Conservation (phyloP, 2,888 invertebrate genomes). For the Stratiomys singularior region DNA sequence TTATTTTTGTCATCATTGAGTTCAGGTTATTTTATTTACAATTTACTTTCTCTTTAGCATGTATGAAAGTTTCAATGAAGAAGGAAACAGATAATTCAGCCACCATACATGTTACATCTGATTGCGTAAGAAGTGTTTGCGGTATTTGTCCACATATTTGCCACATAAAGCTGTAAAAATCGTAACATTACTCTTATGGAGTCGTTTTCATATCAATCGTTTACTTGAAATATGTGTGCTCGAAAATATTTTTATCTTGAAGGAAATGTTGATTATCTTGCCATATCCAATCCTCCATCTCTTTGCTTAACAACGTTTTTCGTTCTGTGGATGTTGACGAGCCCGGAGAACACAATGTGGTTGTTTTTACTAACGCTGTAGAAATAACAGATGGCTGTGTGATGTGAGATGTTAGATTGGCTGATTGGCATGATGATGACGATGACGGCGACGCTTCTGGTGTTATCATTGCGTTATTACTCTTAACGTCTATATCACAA, state of each 20-base stretch:
- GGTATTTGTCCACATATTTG: constrained; percentile 95
- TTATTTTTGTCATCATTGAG: neutral
- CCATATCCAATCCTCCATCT: constrained; percentile 96
- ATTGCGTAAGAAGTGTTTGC: constrained; percentile 82
- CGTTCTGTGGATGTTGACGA: constrained; percentile 45
- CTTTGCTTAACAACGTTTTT: constrained; percentile 66
- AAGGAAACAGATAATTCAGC: constrained; percentile 92
- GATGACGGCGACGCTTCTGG: constrained; percentile 25
- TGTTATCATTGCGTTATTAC: constrained; percentile 49
- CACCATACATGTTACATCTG: constrained; percentile 85
- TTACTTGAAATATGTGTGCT: constrained; percentile 94
- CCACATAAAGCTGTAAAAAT: constrained; percentile 88
- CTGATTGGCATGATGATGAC: constrained; percentile 21
- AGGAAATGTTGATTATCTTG: constrained; percentile 96
- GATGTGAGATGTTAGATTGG: neutral
- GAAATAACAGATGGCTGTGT: neutral
- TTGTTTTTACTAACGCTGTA: neutral
- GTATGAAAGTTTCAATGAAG: constrained; percentile 95
- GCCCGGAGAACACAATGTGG: neutral
- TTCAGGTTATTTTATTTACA: neutral
- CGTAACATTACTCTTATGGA: neutral
- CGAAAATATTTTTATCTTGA: constrained; percentile 95
- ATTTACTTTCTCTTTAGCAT: constrained; percentile 93
- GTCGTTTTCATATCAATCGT: constrained; percentile 57
- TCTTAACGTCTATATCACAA: constrained; percentile 63